Conservation (phyloP, 2,797 vertebrate genomes). For the Microcaecilia unicolor region DNA sequence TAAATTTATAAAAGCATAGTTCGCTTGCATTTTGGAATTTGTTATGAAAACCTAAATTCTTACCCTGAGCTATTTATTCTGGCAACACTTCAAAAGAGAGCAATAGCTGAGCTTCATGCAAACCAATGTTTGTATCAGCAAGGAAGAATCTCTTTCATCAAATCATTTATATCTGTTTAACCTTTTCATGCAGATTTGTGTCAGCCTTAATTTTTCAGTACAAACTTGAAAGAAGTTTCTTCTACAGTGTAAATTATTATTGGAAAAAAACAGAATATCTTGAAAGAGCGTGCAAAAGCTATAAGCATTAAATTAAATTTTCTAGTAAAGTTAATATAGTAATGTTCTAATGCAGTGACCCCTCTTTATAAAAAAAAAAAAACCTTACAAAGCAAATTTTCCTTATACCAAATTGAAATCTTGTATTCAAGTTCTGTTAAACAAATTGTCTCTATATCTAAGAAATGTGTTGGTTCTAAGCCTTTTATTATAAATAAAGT, state of each 20-base stretch:
- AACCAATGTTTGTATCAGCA: constrained; percentile 28
- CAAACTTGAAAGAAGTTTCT: constrained; percentile 32
- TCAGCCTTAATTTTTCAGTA: constrained; percentile 28
- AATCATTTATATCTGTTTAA: constrained; percentile 36
- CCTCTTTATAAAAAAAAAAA: no score
- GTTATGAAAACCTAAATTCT: constrained; percentile 39
- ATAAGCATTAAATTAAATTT: constrained; percentile 14
- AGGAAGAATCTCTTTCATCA: constrained; percentile 31
- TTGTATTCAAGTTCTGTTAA: no score
- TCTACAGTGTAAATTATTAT: no score
- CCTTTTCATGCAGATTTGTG: constrained; percentile 27
- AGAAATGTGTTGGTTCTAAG: no score
- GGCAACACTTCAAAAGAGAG: constrained; percentile 37
- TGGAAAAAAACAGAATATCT: no score
- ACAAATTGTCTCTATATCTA: no score
- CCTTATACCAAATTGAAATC: no score
- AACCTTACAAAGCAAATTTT: no score
- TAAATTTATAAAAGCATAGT: constrained; percentile 24
- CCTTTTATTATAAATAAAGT: no score
- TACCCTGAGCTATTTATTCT: constrained; percentile 39
- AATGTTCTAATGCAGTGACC: constrained; percentile 17
- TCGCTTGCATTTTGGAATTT: constrained; percentile 35
- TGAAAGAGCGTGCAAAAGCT: no score
- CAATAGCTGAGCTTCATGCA: constrained; percentile 29
- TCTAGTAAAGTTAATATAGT: constrained; percentile 20